Percentiles rank a stretch among this genome's conserved stretches.
phyloP scores from a whole-genome alignment of 2,888 invertebrate genomes.

The Ochropacha duplaris region DNA sequence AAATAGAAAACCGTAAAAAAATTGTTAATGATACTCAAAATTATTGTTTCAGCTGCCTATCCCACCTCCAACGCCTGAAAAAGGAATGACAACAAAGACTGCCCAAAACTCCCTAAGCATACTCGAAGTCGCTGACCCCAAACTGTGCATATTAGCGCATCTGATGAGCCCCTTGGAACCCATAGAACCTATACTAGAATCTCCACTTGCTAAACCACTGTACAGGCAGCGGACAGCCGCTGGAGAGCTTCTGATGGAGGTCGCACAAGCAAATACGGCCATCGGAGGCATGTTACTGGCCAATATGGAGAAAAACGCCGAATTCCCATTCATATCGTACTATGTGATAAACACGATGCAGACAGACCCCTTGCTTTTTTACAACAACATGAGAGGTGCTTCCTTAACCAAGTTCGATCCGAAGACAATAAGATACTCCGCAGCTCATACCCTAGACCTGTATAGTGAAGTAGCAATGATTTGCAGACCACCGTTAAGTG shows the following conservation, averaged over 20 bases:
- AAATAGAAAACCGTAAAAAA: too few species aligned
- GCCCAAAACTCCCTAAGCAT: constrained; percentile 87
- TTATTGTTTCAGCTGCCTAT: constrained; percentile 80
- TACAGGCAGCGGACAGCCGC: constrained; percentile 90
- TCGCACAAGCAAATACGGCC: constrained; percentile 88
- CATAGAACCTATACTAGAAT: constrained; percentile 92
- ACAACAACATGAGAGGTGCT: constrained; percentile 91
- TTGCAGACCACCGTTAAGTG: constrained; percentile 92
- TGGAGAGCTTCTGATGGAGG: constrained; percentile 89
- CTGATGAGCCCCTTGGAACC: constrained; percentile 95
- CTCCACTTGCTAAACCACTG: constrained; percentile 91
- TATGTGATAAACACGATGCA: constrained; percentile 94
- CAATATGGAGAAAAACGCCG: constrained; percentile 94
- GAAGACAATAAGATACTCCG: constrained; percentile 89
- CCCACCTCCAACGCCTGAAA: constrained; percentile 85
- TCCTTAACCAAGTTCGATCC: constrained; percentile 94
- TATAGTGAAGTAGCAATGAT: constrained; percentile 96
- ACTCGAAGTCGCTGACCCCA: constrained; percentile 94
- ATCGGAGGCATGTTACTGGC: constrained; percentile 93
- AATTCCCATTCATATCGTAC: constrained; percentile 95
- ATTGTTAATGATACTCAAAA: constrained; percentile 9
- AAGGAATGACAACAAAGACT: constrained; percentile 83
- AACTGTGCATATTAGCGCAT: constrained; percentile 93
- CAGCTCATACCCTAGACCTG: constrained; percentile 93
- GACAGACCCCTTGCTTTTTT: constrained; percentile 93